phyloP scores from a whole-genome alignment of 35 echinoderm and acorn worm species.

The Apostichopus japonicus region DNA sequence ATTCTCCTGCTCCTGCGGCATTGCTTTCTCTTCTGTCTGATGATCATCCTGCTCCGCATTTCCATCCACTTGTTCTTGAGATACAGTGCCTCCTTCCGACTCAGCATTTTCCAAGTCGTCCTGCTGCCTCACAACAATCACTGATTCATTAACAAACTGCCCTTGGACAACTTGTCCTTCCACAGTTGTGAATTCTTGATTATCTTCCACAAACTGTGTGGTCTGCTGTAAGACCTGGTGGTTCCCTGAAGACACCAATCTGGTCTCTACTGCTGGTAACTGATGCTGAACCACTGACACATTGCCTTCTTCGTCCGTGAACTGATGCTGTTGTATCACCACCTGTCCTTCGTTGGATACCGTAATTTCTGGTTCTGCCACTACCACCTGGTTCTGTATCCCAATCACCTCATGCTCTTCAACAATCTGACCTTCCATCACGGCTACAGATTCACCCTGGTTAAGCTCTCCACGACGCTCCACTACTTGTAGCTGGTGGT shows the following conservation, averaged over 20 bases:
- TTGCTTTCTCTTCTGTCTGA: neutral
- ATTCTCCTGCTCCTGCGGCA: neutral
- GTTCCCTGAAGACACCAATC: neutral
- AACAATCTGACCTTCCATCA: constrained; percentile 28
- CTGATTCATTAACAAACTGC: neutral
- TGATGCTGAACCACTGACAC: constrained; percentile 17
- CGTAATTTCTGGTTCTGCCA: neutral
- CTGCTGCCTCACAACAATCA: neutral
- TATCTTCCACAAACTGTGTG: neutral
- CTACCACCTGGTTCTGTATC: constrained; percentile 23
- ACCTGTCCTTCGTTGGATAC: constrained; percentile 13
- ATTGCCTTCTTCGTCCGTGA: neutral
- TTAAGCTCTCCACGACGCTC: constrained; percentile 2
- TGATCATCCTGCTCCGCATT: neutral
- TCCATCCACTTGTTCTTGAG: neutral
- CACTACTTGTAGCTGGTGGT: constrained; percentile 9
- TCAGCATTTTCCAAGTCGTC: neutral
- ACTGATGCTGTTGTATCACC: constrained; percentile 18
- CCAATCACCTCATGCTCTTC: constrained; percentile 39
- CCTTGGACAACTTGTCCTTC: neutral
- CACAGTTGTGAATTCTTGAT: constrained; percentile 15
- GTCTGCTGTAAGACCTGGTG: neutral
- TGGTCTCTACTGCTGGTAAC: neutral
- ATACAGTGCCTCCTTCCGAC: neutral
- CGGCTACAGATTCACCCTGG: neutral